Evolutionary conservation across 2,113 vertebrate genomes (phyloP), one percentile per base, ranked within the genome.

Genomic region (Sitta europaea): DNA sequence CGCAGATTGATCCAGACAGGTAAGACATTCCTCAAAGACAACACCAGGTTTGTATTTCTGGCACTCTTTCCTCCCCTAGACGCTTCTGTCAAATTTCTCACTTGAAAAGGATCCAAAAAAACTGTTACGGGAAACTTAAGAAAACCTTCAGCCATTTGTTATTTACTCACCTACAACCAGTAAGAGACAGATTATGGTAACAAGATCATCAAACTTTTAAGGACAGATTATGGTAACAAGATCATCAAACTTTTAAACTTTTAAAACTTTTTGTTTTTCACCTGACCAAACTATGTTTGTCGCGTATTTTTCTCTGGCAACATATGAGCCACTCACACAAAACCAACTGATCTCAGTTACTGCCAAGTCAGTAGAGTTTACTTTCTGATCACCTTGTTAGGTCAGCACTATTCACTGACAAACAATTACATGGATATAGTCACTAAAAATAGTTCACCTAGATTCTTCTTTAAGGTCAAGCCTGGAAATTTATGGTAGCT

Each of bases 401-500:
- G 74, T 70, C 62, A 86, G 51, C 72, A 33, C 31, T 73, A 31
- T 17, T 83, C 48, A 21, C 27, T 83, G 63, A 57, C 54, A 77
- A n/a, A 82, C 50, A 88, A 73, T 51, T 70, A 73, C 47, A 58
- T n/a, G 43, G 70, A 93, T 73, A 92, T 0, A 0, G 29, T 11
- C 54, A 70, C 85, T 90, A 91, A 92, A 91, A 96, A 88, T 71
- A 96, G 62, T 36, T 95, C 54, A 80, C 85, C 71, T 59, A 92
- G 14, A 86, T 93, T 95, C 62, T 58, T 82, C 59, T 79, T 72
- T 73, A 58, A 79, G 77, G 81, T 91, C 85, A 86, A 55, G 42
- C 77, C 42, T 79, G 14, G 67, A 82, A 88, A 61, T 12, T 62
- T 36, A 42, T 1, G 13, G 55, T 62, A 58, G 71, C 67, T 79